phyloP scores from a whole-genome alignment of 2,888 invertebrate species.

The Leptopilina myrica region DNA sequence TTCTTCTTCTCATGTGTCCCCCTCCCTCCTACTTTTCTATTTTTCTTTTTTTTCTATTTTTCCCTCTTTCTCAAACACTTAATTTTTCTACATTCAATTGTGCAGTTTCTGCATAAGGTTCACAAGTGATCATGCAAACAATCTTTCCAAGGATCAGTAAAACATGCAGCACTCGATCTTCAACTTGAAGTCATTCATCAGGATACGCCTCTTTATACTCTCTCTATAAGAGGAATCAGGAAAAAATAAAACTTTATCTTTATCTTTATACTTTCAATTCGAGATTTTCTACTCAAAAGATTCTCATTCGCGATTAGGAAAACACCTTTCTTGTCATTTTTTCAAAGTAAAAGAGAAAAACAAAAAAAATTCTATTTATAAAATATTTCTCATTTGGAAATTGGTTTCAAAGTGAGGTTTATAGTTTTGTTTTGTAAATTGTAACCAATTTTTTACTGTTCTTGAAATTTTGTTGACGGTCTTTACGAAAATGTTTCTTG shows the following conservation, averaged over 20 bases:
- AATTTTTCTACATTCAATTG: neutral
- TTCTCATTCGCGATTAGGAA: neutral
- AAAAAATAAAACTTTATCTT: neutral
- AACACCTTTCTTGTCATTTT: too few relatives aligned
- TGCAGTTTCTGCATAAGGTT: constrained; percentile 26
- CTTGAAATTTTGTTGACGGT: too few relatives aligned
- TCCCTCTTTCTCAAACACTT: neutral
- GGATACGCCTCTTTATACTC: constrained; percentile 15
- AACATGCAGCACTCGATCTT: constrained; percentile 32
- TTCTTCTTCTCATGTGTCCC: too few relatives aligned
- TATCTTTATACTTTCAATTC: neutral
- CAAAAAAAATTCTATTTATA: too few relatives aligned
- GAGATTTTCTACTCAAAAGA: neutral
- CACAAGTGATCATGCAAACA: constrained; percentile 20
- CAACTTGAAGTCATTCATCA: constrained; percentile 27
- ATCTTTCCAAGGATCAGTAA: constrained; percentile 18
- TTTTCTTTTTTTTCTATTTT: neutral
- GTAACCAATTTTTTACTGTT: too few relatives aligned
- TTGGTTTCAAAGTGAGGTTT: too few relatives aligned
- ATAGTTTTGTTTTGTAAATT: too few relatives aligned
- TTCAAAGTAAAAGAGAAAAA: too few relatives aligned
- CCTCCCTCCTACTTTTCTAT: too few relatives aligned
- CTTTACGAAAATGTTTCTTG: too few relatives aligned
- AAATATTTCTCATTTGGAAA: too few relatives aligned
- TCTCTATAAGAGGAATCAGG: neutral